Evolutionary conservation across 2,888 invertebrate species (phyloP), one percentile per base, ranked within the genome.

Genomic region (Heliconius hortense): DNA sequence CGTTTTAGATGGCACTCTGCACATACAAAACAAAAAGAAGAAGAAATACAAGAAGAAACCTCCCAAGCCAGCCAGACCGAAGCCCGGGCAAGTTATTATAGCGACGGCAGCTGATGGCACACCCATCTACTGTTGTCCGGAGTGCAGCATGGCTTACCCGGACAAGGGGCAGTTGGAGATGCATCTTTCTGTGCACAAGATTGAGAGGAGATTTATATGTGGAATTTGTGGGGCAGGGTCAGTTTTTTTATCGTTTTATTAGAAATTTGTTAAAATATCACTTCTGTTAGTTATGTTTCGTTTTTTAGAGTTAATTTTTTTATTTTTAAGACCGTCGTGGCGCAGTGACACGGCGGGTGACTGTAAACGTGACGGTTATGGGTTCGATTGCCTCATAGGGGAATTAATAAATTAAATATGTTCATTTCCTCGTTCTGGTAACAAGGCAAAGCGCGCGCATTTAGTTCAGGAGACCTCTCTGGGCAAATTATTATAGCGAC

Each of bases 21-120:
- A 84, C 66, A 86, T 89, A 81, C 87, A 80, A 31, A 73, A 71
- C 84, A 96, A 96, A 84, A 96, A 96, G 86, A 97, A 97, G 93
- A 96, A 97, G 92, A 96, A 96, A 83, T 96, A 96, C 89, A 97
- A 97, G 94, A 97, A 97, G 91, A 97, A 97, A 87, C 96, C 96
- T 0, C 95, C 96, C 2, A 96, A 96, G 86, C 96, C 97, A 0
- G 95, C 96, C 84, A 95, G 96, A 80, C 97, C 97, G n/a, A 96
- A 96, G 90, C 97, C 97, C 1, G 97, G 97, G 0, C 96, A 96
- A 87, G 96, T 97, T 24, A 95, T 96, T 81, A 97, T 97, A 76
- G 96, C 97, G 0, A 96, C 96, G 0, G 96, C 96, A 0, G 87
- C 96, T 0, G 97, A 97, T 84, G 97, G 97, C 24, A 95, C 96